Conservation (phyloP, 2,797 vertebrate genomes). For the Danionella dracula region DNA sequence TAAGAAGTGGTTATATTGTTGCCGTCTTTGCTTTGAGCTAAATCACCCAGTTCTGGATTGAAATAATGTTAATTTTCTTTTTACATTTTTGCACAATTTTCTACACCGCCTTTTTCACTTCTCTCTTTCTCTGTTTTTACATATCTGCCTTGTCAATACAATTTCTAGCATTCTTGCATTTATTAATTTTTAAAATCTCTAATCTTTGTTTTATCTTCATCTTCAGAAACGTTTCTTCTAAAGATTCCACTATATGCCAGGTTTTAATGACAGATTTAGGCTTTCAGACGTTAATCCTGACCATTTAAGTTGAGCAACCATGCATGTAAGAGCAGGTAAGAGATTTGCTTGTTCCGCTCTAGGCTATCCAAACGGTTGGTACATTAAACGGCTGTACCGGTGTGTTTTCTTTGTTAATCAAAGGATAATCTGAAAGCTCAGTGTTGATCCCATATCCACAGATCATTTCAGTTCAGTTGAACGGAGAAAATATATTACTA, state of each 20-base stretch:
- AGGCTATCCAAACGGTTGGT: conserved; percentile 24
- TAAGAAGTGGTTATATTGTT: too few relatives aligned
- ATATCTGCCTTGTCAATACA: too few relatives aligned
- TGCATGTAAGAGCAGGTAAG: conserved; percentile 27
- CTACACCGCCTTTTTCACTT: too few relatives aligned
- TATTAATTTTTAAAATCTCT: too few relatives aligned
- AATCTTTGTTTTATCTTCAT: conserved; percentile 9
- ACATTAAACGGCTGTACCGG: conserved; percentile 17
- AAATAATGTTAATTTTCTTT: too few relatives aligned
- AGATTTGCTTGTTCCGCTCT: conserved; percentile 30
- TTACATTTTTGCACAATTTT: too few relatives aligned
- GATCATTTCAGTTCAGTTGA: background rate
- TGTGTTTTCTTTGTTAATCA: conserved; percentile 32
- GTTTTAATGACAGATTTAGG: conserved; percentile 37
- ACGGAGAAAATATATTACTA: conserved; percentile 9
- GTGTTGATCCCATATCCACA: background rate
- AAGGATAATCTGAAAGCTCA: conserved; percentile 17
- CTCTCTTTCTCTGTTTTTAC: too few relatives aligned
- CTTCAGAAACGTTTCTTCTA: conserved; percentile 14
- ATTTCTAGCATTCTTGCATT: too few relatives aligned
- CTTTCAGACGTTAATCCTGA: conserved; percentile 25
- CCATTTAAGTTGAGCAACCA: conserved; percentile 15
- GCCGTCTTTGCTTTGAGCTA: too few relatives aligned
- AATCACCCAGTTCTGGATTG: too few relatives aligned
- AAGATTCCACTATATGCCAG: conserved; percentile 24